Evolutionary conservation across 2,113 vertebrate species (phyloP).

Genomic region (Labrus mixtus): DNA sequence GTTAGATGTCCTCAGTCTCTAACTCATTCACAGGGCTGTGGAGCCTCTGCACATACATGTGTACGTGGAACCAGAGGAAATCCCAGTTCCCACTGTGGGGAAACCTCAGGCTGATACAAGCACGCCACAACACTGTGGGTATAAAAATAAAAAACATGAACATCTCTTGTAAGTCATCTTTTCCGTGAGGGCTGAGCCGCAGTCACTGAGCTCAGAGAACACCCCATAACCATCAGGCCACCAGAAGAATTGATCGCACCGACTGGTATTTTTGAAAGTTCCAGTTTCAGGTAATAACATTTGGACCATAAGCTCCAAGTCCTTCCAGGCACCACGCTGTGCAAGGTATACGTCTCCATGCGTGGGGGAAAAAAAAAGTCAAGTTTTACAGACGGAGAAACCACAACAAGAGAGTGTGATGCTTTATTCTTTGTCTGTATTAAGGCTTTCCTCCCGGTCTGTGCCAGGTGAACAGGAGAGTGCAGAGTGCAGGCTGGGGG

Average conservation of each 20-base stretch:
- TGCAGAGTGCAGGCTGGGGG: slow-evolving; percentile 37
- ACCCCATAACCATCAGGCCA: not conserved
- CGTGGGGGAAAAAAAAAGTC: slow-evolving; percentile 1
- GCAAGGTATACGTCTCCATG: not conserved
- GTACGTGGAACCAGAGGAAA: slow-evolving; percentile 7
- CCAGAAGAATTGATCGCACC: not conserved
- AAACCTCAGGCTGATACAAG: not conserved
- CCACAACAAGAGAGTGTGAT: slow-evolving; percentile 6
- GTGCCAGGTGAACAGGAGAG: slow-evolving; percentile 40
- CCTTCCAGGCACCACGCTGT: not conserved
- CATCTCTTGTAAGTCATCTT: not conserved
- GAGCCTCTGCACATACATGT: slow-evolving; percentile 29
- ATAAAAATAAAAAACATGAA: slow-evolving; percentile 37
- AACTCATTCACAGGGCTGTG: slow-evolving; percentile 11
- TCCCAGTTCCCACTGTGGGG: slow-evolving; percentile 27
- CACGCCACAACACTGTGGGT: slow-evolving; percentile 20
- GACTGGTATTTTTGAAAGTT: not conserved
- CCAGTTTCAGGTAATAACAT: slow-evolving; percentile 22
- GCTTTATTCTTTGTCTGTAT: not conserved
- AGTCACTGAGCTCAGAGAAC: slow-evolving; percentile 1
- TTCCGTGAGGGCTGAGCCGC: slow-evolving; percentile 19
- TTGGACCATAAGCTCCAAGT: not conserved
- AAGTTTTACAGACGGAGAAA: slow-evolving; percentile 20
- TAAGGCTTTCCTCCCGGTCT: slow-evolving; percentile 31
- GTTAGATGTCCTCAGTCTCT: slow-evolving; percentile 23